Conservation (phyloP, 2,888 invertebrate species). For the Erebia ligea region DNA sequence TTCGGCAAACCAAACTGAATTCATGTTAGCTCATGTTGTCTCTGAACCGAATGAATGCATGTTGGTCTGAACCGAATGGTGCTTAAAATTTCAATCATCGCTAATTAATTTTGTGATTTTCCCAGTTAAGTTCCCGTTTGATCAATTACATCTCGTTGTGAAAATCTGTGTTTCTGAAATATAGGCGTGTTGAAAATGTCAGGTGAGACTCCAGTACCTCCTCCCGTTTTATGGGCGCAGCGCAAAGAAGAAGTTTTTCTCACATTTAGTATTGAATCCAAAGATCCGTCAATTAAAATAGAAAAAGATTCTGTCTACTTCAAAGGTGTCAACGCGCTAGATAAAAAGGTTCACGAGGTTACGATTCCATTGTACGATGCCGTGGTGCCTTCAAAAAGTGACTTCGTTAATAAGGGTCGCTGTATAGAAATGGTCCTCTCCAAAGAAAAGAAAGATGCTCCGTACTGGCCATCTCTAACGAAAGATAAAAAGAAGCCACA, state of each 20-base stretch:
- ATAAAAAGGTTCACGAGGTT: slow-evolving; percentile 93
- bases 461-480: slow-evolving; percentile 95
- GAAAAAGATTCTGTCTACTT: slow-evolving; percentile 90
- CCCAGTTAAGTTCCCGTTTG: slow-evolving; percentile 35
- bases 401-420: slow-evolving; percentile 87
- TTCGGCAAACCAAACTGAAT: too few relatives aligned
- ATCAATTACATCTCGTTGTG: slow-evolving; percentile 44
- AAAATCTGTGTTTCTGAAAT: slow-evolving; percentile 34
- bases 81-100: slow-evolving; percentile 42
- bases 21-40: too few relatives aligned
- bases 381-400: slow-evolving; percentile 91
- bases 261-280: slow-evolving; percentile 95
- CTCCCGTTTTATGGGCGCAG: slow-evolving; percentile 97
- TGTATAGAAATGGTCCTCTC: slow-evolving; percentile 89
- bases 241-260: slow-evolving; percentile 91
- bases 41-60: too few relatives aligned
- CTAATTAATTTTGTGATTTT: slow-evolving; percentile 40
- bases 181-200: slow-evolving; percentile 54
- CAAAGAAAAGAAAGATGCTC: slow-evolving; percentile 88
- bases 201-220: slow-evolving; percentile 85
- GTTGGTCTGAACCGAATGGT: slow-evolving; percentile 39
- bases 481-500: slow-evolving; percentile 95
- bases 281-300: slow-evolving; percentile 91
- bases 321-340: slow-evolving; percentile 92
- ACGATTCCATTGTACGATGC: slow-evolving; percentile 92